phyloP scores from a whole-genome alignment of 2,113 vertebrate species.

The Eupsittula cactorum region DNA sequence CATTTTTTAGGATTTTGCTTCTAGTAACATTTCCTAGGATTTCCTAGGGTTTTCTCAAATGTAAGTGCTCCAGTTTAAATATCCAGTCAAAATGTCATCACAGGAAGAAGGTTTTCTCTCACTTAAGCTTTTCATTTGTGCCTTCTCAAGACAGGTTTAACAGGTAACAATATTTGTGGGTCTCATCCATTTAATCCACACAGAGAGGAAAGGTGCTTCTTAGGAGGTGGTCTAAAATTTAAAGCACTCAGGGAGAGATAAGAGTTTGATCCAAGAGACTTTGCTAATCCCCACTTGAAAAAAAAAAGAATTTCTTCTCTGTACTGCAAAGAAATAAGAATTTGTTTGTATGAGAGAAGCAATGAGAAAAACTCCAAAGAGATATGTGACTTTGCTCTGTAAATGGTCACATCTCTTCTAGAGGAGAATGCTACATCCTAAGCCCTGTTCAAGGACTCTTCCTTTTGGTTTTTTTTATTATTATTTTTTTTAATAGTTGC shows the following conservation, averaged over 20 bases:
- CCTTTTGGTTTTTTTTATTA: too few relatives aligned
- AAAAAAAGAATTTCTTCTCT: background rate
- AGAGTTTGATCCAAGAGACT: background rate
- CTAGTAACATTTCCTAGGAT: background rate
- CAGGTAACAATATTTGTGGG: background rate
- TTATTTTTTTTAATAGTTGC: too few relatives aligned
- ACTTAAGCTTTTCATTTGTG: background rate
- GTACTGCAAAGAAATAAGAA: background rate
- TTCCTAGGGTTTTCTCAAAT: background rate
- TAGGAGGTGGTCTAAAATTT: background rate
- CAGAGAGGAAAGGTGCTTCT: background rate
- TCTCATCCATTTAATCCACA: background rate
- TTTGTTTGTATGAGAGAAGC: background rate
- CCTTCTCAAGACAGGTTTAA: background rate
- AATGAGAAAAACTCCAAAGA: background rate
- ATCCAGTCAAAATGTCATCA: background rate
- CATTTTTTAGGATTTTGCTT: background rate
- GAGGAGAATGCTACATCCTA: background rate
- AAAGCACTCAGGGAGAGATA: background rate
- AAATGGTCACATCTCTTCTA: background rate
- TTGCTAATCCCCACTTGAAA: background rate
- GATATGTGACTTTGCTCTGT: background rate
- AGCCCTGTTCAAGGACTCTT: background rate
- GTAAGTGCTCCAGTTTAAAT: accelerated
- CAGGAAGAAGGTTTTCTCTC: background rate